Percentiles rank a stretch among this genome's conserved stretches.
These are phyloP conservation scores for Metacarcinus magister DNA, from an alignment of 2,888 invertebrate species.

Conservation along the genomic window DNA sequence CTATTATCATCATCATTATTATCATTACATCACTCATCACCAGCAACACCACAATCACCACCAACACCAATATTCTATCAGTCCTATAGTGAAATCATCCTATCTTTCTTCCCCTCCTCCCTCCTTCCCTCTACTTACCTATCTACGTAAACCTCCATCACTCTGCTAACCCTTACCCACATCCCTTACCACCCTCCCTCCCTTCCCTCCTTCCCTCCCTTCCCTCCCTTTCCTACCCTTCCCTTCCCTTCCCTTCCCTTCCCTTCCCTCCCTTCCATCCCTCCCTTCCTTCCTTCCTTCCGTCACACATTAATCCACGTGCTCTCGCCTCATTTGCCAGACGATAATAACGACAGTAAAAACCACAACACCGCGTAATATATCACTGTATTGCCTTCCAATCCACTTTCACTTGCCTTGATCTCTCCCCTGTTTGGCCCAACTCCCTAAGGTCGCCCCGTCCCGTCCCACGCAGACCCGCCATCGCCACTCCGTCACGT, in stretches of 20 bases:
- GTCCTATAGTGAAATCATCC: too few relatives aligned
- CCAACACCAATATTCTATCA: background rate
- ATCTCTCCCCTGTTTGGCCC: slow-evolving; percentile 69
- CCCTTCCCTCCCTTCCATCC: background rate
- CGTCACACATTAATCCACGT: background rate
- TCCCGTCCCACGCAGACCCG: background rate
- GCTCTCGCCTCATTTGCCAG: background rate
- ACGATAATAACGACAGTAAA: background rate
- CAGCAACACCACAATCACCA: background rate
- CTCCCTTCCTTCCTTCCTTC: background rate
- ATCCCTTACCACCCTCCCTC: background rate
- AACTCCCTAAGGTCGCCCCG: slow-evolving; percentile 55
- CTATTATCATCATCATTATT: too few relatives aligned
- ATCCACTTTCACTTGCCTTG: slow-evolving; percentile 70
- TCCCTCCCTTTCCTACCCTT: background rate
- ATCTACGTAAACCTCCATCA: background rate
- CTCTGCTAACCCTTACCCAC: background rate
- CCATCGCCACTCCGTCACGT: background rate
- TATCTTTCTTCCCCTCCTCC: background rate
- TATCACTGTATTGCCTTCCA: slow-evolving; percentile 67
- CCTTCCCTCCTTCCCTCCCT: background rate
- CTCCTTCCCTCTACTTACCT: background rate
- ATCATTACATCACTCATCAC: too few relatives aligned
- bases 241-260: background rate
- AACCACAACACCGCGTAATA: slow-evolving; percentile 7